Evolutionary conservation across 2,888 invertebrate genomes (phyloP), one percentile per base, ranked within the genome.

Genomic region (Steinernema hermaphroditum): DNA sequence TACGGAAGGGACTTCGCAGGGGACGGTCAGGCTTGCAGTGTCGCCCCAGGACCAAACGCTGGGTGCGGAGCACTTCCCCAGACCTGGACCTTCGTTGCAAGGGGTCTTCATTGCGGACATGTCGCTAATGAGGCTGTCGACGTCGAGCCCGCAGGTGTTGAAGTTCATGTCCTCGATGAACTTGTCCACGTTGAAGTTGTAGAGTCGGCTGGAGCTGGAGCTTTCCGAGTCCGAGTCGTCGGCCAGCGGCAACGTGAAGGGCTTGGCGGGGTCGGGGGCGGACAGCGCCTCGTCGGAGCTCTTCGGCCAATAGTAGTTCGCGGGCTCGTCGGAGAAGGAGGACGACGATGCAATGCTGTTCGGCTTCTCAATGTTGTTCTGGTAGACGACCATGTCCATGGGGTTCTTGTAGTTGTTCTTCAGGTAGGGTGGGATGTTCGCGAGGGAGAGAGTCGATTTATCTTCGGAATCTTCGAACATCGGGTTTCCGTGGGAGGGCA

Each of bases 121-220:
- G 32, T 62, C 62, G 32, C 62, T 32, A 32, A 62, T 62, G 32
- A 62, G 34, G 16, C 62, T 32, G 62, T 62, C 62, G 29, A 62
- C 29, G 62, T 62, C 62, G 46, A 46, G 16, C 4, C 46, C 46
- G 19, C 32, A 9, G 16, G 62, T 14, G 34, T 32, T 32, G 62
- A 62, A 62, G 62, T 62, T 62, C 69, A 77, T 43, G 49, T 73
- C 82, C 19, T 77, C 75, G 73, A 83, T 83, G 76, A 83, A 83
- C 50, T 71, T 75, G 74, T 83, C 82, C 37, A 81, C 77, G 72
- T 83, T 78, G 75, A 82, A 83, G 46, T 29, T 29, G 16, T 29
- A 9, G 32, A 29, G 16, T 1, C 62, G 32, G 34, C 62, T 62
- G 62, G 62, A 62, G n/a, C 62, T 62, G 62, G 62, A 62, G 32